Conservation (phyloP, 1,140 invertebrate species). For the Zeugodacus cucurbitae region DNA sequence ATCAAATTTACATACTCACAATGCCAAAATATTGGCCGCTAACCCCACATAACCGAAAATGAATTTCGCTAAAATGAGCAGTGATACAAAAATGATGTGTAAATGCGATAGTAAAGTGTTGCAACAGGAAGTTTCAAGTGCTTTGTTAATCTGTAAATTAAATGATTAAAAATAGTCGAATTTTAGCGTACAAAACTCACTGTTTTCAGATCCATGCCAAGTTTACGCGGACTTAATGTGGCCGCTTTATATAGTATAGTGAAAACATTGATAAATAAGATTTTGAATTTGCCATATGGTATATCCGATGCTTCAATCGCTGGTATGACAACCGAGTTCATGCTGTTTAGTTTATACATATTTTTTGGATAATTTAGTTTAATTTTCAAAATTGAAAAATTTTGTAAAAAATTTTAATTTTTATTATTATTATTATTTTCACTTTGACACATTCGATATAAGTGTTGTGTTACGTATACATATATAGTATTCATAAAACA, state of each 20-base stretch:
- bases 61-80: conserved; percentile 45
- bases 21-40: conserved; percentile 54
- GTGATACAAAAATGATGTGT: conserved; percentile 16
- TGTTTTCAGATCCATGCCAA: conserved; percentile 49
- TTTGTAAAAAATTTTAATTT: neutral
- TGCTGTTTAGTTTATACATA: neutral
- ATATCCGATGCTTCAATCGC: conserved; percentile 40
- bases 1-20: conserved; percentile 46
- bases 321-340: conserved; percentile 6
- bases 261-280: conserved; percentile 56
- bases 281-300: conserved; percentile 47
- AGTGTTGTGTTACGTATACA: neutral
- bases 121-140: neutral
- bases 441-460: neutral
- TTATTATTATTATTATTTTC: neutral
- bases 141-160: neutral
- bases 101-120: neutral
- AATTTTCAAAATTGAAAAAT: neutral
- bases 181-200: conserved; percentile 4
- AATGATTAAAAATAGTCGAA: neutral
- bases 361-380: neutral
- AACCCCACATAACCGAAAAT: conserved; percentile 52
- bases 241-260: conserved; percentile 53
- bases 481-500: too few species aligned
- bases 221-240: conserved; percentile 50